Evolutionary conservation across 2,113 vertebrate genomes (phyloP), one percentile per base, ranked within the genome.

Genomic region (Rhadina sibilatrix): DNA sequence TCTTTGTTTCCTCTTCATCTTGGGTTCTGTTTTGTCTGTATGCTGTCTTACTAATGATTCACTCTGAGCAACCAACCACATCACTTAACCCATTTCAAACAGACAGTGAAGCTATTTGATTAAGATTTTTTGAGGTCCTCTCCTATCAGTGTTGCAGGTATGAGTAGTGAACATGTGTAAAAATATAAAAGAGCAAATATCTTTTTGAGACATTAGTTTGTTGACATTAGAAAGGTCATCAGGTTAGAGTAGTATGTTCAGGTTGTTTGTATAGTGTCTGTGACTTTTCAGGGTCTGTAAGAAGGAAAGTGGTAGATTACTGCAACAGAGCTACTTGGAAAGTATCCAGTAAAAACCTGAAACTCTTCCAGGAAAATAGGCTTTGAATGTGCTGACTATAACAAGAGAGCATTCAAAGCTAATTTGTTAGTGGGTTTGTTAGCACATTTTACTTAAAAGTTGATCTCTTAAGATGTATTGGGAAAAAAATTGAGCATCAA

Each of bases 391-490:
- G 89, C 93, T 96, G 95, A 94, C 79, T 96, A 60, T 83, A 95
- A 93, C 74, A 87, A 94, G 95, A 93, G 83, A 94, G 60, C 75
- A 91, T 97, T 94, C 42, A 8, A 96, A 92, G 69, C 37, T 91
- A 95, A 95, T 97, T 97, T 91, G 75, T 94, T 94, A 87, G 72
- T 91, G 77, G 38, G 68, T 88, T 97, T 96, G 74, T 95, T 94
- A 90, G 57, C 57, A 84, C 79, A 77, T 96, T 97, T 97, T 94
- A 46, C 72, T 95, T 91, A 28, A 91, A 83, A 90, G 83, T 87
- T 93, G 70, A 89, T 96, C 66, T 95, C 76, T 93, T 90, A 81
- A 90, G 84, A 57, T 96, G 63, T 68, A 23, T 63, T 57, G 69
- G 57, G 83, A 86, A 77, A 80, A 87, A 66, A 87, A 79, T 85